phyloP scores from a whole-genome alignment of 2,797 vertebrate genomes.

The Momotus momota region DNA sequence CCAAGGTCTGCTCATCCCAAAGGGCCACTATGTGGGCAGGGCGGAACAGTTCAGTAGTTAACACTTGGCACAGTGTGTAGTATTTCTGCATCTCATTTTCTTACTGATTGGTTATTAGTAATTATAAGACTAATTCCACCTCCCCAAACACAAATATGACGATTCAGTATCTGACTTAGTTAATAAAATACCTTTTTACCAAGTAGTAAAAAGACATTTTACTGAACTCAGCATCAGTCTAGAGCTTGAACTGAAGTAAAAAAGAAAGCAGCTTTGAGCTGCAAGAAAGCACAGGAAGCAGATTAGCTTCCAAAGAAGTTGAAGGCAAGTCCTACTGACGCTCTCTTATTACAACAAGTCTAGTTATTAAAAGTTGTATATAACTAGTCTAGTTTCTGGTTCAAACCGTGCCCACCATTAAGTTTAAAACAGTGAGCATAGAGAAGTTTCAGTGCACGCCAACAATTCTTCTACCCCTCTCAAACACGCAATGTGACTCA shows the following conservation, averaged over 20 bases:
- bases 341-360: not conserved
- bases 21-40: not conserved
- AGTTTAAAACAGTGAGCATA: not conserved
- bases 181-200: not conserved
- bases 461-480: not conserved
- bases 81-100: not conserved
- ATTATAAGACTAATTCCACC: not conserved
- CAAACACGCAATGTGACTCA: not conserved
- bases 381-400: not conserved
- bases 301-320: not conserved
- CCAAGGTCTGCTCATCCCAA: not conserved
- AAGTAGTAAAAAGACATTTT: not conserved
- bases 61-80: not conserved
- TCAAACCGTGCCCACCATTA: not conserved
- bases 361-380: not conserved
- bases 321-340: not conserved
- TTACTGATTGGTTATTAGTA: not conserved
- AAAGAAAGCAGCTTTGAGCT: not conserved
- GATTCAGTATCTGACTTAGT: not conserved
- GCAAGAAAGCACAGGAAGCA: not conserved
- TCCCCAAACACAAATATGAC: not conserved
- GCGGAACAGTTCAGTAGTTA: not conserved
- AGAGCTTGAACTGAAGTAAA: not conserved
- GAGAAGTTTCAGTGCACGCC: not conserved
- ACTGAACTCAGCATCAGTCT: not conserved